phyloP scores from a whole-genome alignment of 2,797 vertebrate genomes.

The Coranthus polyacanthus region DNA sequence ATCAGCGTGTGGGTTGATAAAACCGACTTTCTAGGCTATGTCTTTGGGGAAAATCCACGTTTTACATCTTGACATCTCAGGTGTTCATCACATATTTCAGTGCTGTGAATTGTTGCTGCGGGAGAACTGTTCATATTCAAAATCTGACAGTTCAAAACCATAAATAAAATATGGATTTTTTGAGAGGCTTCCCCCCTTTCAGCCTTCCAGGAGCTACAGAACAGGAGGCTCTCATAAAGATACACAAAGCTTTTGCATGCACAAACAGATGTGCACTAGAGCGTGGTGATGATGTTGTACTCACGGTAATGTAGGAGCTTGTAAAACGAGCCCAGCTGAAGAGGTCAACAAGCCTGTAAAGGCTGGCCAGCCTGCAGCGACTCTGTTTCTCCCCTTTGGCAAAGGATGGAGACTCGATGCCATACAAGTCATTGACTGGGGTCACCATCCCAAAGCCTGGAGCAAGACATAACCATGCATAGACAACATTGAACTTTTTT shows the following conservation, averaged over 20 bases:
- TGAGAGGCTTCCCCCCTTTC: constrained; percentile 40
- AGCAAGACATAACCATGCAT: constrained; percentile 32
- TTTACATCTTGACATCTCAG: constrained; percentile 40
- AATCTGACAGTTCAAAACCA: constrained; percentile 33
- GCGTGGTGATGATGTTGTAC: constrained; percentile 73
- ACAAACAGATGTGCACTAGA: constrained; percentile 50
- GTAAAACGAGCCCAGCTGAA: constrained; percentile 95
- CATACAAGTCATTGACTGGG: constrained; percentile 94
- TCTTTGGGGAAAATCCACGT: constrained; percentile 49
- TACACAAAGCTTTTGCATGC: constrained; percentile 53
- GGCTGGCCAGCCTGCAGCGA: constrained; percentile 94
- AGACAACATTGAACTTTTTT: neutral
- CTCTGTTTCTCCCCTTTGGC: constrained; percentile 93
- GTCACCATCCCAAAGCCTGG: constrained; percentile 91
- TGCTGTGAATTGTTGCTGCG: constrained; percentile 25
- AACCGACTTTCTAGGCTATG: constrained; percentile 40
- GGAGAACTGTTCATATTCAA: constrained; percentile 36
- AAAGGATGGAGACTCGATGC: constrained; percentile 88
- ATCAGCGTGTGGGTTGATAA: constrained; percentile 37
- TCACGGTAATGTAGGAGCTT: constrained; percentile 95
- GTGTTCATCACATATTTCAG: constrained; percentile 52
- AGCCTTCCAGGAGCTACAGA: constrained; percentile 27
- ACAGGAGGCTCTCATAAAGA: constrained; percentile 28
- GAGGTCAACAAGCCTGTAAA: constrained; percentile 93
- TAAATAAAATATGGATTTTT: constrained; percentile 55